phyloP scores from a whole-genome alignment of 2,797 vertebrate species.

The Simalia tracyae region DNA sequence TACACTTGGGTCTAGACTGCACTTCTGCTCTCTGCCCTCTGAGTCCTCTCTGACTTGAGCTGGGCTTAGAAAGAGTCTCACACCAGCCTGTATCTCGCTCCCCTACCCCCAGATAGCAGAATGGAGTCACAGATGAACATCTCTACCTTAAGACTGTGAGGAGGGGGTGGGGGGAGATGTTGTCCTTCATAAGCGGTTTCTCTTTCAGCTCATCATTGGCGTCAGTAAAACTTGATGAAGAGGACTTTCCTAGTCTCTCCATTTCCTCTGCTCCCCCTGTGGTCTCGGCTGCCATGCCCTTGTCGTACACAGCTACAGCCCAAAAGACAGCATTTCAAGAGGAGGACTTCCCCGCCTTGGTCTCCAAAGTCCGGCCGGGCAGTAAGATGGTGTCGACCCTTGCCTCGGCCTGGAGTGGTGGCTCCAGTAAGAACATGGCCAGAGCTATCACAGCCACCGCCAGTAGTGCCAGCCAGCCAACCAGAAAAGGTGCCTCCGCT shows the following conservation, averaged over 20 bases:
- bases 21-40: too few relatives aligned
- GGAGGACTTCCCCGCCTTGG: slow-evolving; percentile 95
- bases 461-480: slow-evolving; percentile 64
- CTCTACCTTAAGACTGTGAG: background rate
- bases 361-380: slow-evolving; percentile 81
- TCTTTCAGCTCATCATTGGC: slow-evolving; percentile 64
- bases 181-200: rapidly evolving
- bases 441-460: slow-evolving; percentile 55
- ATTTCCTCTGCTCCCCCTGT: slow-evolving; percentile 58
- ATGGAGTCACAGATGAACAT: background rate
- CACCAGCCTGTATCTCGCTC: background rate
- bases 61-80: background rate
- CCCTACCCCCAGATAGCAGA: background rate
- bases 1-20: background rate
- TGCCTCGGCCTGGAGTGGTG: slow-evolving; percentile 84
- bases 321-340: slow-evolving; percentile 87
- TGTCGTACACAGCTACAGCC: slow-evolving; percentile 77
- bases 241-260: slow-evolving; percentile 91
- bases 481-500: slow-evolving; percentile 76
- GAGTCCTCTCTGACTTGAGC: background rate
- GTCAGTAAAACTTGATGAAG: slow-evolving; percentile 84
- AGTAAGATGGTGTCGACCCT: slow-evolving; percentile 73
- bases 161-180: too few relatives aligned
- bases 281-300: slow-evolving; percentile 55
- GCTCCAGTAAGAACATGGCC: slow-evolving; percentile 72